These are phyloP conservation scores for Aleiodes leptofemur DNA, from an alignment of 2,888 invertebrate species.

Conservation along the genomic window DNA sequence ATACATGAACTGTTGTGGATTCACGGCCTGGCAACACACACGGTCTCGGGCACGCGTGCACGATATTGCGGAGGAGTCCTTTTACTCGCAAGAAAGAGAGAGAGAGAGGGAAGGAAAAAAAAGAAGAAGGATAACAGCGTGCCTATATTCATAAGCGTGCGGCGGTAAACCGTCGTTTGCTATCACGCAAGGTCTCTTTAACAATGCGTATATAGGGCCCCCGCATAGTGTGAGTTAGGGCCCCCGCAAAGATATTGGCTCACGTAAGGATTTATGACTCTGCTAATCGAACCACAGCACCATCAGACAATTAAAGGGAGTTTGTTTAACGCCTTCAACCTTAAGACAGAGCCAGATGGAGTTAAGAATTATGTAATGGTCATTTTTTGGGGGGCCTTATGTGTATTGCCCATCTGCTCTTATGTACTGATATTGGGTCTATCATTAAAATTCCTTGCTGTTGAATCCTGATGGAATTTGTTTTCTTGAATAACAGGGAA, in stretches of 20 bases:
- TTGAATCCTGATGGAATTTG: constrained; percentile 16
- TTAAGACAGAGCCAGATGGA: constrained; percentile 20
- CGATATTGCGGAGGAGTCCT: constrained; percentile 50
- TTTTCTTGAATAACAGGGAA: constrained; percentile 7
- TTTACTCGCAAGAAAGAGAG: background rate
- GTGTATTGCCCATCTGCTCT: constrained; percentile 21
- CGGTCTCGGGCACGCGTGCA: constrained; percentile 78
- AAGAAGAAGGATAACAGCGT: constrained; percentile 33
- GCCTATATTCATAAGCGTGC: constrained; percentile 53
- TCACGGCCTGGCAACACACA: constrained; percentile 74
- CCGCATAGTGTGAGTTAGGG: constrained; percentile 40
- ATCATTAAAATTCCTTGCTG: background rate
- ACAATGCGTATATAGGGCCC: constrained; percentile 46
- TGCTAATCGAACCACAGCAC: constrained; percentile 43
- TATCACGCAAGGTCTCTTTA: constrained; percentile 48
- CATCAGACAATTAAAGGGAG: constrained; percentile 41
- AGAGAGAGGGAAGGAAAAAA: constrained; percentile 24
- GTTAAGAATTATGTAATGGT: constrained; percentile 14
- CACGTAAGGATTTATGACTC: constrained; percentile 43
- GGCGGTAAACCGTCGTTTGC: constrained; percentile 41
- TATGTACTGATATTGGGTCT: constrained; percentile 17
- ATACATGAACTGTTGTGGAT: constrained; percentile 54
- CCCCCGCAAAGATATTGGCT: constrained; percentile 43
- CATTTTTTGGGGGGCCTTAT: background rate
- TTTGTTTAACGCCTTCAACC: constrained; percentile 26